These are phyloP conservation scores for Ceyx margarethae DNA, from an alignment of 2,113 vertebrate genomes.

Conservation along the genomic window DNA sequence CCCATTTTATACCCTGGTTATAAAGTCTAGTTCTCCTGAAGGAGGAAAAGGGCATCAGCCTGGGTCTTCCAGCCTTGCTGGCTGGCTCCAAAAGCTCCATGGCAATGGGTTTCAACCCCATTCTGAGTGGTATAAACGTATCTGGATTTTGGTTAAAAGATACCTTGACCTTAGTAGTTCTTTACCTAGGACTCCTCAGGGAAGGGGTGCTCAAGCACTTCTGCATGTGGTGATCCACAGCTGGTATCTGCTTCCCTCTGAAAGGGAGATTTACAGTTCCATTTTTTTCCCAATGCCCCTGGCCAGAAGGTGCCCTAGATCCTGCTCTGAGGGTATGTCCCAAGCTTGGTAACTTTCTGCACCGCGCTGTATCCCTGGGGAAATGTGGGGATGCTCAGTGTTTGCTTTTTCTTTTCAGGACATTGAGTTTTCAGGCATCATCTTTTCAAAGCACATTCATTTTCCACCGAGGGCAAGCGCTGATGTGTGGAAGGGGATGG, in stretches of 20 bases:
- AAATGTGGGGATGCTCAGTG: rapidly evolving
- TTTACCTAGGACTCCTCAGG: background rate
- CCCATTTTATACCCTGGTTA: too few relatives aligned
- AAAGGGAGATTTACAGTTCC: background rate
- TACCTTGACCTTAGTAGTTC: background rate
- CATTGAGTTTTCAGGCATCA: background rate
- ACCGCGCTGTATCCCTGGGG: rapidly evolving
- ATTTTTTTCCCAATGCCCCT: background rate
- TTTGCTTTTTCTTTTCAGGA: background rate
- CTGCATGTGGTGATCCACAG: too few relatives aligned
- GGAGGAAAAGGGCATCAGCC: background rate
- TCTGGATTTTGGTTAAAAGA: background rate
- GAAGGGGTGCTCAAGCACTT: background rate
- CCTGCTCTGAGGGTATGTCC: background rate
- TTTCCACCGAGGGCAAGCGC: background rate
- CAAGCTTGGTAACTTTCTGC: background rate
- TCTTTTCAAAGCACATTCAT: background rate
- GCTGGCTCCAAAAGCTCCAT: background rate
- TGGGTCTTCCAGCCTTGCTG: background rate
- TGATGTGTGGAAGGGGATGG: background rate
- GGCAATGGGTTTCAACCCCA: background rate
- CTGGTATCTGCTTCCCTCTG: background rate
- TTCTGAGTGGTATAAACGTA: background rate
- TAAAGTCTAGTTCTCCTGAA: background rate
- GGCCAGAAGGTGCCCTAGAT: background rate